phyloP scores from a whole-genome alignment of 2,888 invertebrate species.

The Leucoma salicis region DNA sequence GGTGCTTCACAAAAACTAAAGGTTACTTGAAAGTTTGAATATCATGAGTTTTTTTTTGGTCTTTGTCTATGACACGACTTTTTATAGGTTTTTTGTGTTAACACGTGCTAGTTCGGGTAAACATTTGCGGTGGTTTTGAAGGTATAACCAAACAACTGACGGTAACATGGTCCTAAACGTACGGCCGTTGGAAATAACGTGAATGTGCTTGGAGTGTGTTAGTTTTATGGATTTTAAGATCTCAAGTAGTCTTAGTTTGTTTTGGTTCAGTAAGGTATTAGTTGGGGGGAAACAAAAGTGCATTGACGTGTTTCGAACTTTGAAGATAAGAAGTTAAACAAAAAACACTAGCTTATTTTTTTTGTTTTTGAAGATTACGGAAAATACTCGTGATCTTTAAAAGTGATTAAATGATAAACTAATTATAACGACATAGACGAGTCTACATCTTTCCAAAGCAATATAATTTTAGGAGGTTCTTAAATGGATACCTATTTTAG shows the following conservation, averaged over 20 bases:
- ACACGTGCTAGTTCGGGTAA: conserved; percentile 58
- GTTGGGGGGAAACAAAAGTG: background rate
- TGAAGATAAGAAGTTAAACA: background rate
- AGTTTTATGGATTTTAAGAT: conserved; percentile 18
- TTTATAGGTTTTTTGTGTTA: conserved; percentile 47
- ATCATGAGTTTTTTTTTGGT: conserved; percentile 50
- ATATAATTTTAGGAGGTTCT: no score
- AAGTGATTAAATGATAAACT: no score
- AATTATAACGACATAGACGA: no score
- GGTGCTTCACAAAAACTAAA: conserved; percentile 25
- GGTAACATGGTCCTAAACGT: conserved; percentile 16
- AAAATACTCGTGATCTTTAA: no score
- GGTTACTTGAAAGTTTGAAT: conserved; percentile 25
- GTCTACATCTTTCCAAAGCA: no score
- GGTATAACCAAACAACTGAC: conserved; percentile 35
- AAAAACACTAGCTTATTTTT: background rate
- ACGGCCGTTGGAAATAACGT: conserved; percentile 20
- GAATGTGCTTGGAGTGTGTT: conserved; percentile 26
- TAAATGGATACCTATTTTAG: no score
- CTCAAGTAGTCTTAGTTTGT: conserved; percentile 2
- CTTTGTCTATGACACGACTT: conserved; percentile 31
- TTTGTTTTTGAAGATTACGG: background rate
- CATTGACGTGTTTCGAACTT: conserved; percentile 1
- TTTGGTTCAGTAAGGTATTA: conserved; percentile 2
- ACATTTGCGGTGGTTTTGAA: conserved; percentile 27